These are phyloP conservation scores for Vicugna pacos DNA, from an alignment of 2,113 vertebrate genomes.

Conservation along the genomic window DNA sequence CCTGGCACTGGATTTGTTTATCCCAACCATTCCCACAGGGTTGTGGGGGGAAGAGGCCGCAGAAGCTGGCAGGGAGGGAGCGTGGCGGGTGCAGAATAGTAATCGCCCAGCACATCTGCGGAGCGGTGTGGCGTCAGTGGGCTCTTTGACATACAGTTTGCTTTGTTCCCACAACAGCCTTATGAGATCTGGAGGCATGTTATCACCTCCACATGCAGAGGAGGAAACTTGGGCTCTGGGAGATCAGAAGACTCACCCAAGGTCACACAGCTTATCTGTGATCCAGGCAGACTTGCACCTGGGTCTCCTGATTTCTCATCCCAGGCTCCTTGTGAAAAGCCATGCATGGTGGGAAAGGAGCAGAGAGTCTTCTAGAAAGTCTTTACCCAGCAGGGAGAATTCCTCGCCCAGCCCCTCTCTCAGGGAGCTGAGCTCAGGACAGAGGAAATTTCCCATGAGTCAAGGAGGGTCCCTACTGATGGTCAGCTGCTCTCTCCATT, in stretches of 20 bases:
- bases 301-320: background rate
- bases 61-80: background rate
- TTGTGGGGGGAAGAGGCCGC: background rate
- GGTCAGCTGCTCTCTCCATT: background rate
- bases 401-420: background rate
- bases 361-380: background rate
- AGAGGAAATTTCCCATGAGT: too few relatives aligned
- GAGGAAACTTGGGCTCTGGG: background rate
- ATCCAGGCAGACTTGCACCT: fast-evolving
- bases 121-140: fast-evolving
- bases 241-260: background rate
- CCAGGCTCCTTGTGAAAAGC: background rate
- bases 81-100: fast-evolving
- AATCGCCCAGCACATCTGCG: background rate
- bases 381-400: background rate
- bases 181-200: fast-evolving
- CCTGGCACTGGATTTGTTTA: conserved; percentile 77
- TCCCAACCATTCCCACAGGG: conserved; percentile 29
- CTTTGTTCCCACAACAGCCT: background rate
- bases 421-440: background rate
- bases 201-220: fast-evolving
- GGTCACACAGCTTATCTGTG: background rate
- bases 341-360: background rate
- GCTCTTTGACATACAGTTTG: background rate
- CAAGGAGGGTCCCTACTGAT: too few relatives aligned